Percentiles rank a stretch among this genome's conserved stretches.
phyloP scores from a whole-genome alignment of 1,140 invertebrate genomes.

The Pseudachorutes palmiensis region DNA sequence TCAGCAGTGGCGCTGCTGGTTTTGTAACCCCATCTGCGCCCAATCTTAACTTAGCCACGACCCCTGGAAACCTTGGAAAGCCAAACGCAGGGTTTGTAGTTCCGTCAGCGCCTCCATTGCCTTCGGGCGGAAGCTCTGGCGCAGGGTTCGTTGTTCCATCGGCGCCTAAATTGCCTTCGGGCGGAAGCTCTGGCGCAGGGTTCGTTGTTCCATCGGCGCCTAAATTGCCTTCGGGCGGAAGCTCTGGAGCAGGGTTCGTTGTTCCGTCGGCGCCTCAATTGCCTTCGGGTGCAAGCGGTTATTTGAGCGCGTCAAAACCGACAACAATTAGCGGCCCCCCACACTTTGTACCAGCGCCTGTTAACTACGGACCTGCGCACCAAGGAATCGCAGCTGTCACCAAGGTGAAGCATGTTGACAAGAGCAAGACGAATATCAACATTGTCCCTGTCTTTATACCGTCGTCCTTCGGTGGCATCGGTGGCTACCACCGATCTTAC shows the following conservation, averaged over 20 bases:
- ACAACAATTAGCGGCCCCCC: neutral
- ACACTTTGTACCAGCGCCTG: neutral
- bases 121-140: neutral
- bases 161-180: neutral
- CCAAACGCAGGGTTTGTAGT: neutral
- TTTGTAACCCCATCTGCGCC: neutral
- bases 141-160: neutral
- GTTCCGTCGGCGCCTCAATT: neutral
- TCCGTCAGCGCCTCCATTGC: neutral
- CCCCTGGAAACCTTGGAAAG: neutral
- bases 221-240: neutral
- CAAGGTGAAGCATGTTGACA: neutral
- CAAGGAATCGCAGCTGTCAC: neutral
- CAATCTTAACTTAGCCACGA: neutral
- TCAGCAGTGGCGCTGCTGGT: too few species aligned
- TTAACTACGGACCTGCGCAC: neutral
- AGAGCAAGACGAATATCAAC: constrained; percentile 6
- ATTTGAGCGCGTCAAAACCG: too few species aligned
- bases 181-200: neutral
- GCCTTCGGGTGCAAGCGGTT: neutral
- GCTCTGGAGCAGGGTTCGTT: neutral
- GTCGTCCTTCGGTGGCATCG: neutral
- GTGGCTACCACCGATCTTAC: neutral
- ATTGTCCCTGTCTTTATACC: neutral
- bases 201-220: neutral